phyloP scores from a whole-genome alignment of 2,113 vertebrate species.

The Paramormyrops kingsleyae region DNA sequence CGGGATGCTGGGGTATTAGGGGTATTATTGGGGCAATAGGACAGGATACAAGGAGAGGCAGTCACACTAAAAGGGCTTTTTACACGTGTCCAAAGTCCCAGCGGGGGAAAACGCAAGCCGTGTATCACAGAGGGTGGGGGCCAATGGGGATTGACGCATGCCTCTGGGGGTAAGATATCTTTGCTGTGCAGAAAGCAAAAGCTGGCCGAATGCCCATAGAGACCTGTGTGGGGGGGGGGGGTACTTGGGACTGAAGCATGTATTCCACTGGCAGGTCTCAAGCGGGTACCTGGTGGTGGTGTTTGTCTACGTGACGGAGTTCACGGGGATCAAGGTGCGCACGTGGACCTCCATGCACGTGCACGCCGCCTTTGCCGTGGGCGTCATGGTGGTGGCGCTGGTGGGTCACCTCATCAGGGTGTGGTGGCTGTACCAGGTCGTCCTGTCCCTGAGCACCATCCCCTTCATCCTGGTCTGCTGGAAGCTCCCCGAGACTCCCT shows the following conservation, averaged over 20 bases:
- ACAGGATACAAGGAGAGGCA: background rate
- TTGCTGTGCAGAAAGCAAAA: background rate
- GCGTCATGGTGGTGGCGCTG: slow-evolving; percentile 81
- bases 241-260: background rate
- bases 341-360: slow-evolving; percentile 91
- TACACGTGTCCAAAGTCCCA: background rate
- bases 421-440: slow-evolving; percentile 89
- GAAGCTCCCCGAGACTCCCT: slow-evolving; percentile 88
- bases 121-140: background rate
- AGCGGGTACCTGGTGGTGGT: slow-evolving; percentile 90
- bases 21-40: background rate
- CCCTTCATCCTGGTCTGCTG: slow-evolving; percentile 88
- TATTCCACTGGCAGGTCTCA: slow-evolving; percentile 63
- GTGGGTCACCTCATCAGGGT: slow-evolving; percentile 76
- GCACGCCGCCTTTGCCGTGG: slow-evolving; percentile 82
- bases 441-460: slow-evolving; percentile 72
- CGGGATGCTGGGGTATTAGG: background rate
- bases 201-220: background rate
- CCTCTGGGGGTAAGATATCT: background rate
- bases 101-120: background rate
- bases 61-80: background rate
- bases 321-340: slow-evolving; percentile 78
- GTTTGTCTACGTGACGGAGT: slow-evolving; percentile 92
- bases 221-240: background rate
- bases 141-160: background rate